phyloP scores from a whole-genome alignment of 2,888 invertebrate species.

The Ypsolopha sequella region DNA sequence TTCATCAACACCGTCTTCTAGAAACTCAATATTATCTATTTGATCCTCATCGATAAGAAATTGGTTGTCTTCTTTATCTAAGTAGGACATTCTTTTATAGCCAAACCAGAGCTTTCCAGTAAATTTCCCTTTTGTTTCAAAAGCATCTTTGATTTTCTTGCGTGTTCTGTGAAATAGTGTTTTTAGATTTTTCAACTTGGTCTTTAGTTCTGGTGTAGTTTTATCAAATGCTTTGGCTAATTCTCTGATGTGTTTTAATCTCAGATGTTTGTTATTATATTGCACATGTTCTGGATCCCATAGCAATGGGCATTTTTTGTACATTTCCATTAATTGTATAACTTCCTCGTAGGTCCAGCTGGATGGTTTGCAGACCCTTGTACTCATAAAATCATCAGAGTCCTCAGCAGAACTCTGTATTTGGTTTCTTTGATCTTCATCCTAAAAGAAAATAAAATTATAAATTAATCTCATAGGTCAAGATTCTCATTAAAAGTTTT shows the following conservation, averaged over 20 bases:
- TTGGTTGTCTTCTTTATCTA: not conserved
- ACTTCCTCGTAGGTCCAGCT: not conserved
- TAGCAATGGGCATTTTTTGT: not conserved
- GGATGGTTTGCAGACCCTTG: not conserved
- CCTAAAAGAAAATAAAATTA: too few relatives aligned
- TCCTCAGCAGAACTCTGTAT: not conserved
- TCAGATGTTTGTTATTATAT: not conserved
- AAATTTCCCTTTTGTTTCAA: not conserved
- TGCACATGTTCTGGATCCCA: not conserved
- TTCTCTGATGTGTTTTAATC: not conserved
- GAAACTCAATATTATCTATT: too few relatives aligned
- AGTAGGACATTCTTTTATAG: not conserved
- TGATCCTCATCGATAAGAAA: too few relatives aligned
- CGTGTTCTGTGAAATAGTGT: not conserved
- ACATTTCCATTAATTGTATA: not conserved
- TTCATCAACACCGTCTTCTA: too few relatives aligned
- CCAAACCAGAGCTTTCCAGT: constrained; percentile 1
- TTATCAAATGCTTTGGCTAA: not conserved
- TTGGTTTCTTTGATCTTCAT: too few relatives aligned
- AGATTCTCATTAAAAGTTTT: too few relatives aligned
- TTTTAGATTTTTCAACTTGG: not conserved
- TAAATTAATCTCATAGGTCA: too few relatives aligned
- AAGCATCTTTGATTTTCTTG: not conserved
- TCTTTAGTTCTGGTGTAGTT: not conserved
- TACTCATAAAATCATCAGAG: not conserved